Evolutionary conservation across 2,888 invertebrate genomes (phyloP).

Genomic region (Leptopterna dolabrata): DNA sequence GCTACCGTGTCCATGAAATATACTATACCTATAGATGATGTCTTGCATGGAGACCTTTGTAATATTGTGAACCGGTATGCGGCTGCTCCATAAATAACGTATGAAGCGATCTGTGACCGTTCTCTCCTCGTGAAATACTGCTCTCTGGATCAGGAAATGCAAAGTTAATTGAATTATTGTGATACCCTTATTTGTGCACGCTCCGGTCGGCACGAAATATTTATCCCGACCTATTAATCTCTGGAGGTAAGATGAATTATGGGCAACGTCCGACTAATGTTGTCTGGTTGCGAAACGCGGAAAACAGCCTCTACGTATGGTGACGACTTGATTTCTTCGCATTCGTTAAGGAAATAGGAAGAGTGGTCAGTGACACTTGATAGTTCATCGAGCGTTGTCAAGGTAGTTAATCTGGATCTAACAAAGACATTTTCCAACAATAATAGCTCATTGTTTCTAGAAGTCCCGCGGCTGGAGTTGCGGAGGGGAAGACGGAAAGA

Average conservation of each 20-base stretch:
- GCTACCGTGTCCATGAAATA: no score
- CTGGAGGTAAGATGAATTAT: background rate
- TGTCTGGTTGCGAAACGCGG: background rate
- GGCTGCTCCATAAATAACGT: background rate
- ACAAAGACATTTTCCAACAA: background rate
- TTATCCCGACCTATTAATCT: background rate
- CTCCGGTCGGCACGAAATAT: background rate
- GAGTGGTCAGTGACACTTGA: background rate
- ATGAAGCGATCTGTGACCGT: background rate
- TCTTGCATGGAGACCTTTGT: background rate
- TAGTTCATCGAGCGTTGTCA: background rate
- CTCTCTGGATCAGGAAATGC: background rate
- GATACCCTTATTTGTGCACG: background rate
- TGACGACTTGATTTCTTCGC: background rate
- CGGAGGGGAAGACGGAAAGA: background rate
- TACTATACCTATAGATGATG: background rate
- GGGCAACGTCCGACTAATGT: background rate
- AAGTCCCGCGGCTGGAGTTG: background rate
- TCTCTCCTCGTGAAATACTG: background rate
- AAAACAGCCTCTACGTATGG: background rate
- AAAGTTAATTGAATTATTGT: slow-evolving; percentile 3
- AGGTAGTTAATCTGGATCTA: background rate
- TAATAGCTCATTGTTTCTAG: slow-evolving; percentile 2
- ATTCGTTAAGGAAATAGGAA: background rate
- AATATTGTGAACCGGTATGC: background rate